phyloP scores from a whole-genome alignment of 92 coral and sea anemone genomes.

The Phymanthus crucifer region DNA sequence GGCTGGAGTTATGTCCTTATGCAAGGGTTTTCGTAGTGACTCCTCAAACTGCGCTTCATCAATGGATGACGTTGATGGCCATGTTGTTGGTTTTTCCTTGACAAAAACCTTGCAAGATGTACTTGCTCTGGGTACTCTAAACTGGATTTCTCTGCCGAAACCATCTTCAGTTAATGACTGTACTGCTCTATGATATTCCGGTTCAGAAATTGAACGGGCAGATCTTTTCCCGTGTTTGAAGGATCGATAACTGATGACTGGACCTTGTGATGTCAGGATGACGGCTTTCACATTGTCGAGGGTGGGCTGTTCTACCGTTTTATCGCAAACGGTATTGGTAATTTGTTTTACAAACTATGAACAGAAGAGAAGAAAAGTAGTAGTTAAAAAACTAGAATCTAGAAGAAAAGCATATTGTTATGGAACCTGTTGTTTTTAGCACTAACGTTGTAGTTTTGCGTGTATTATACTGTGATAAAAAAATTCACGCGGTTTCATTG shows the following conservation, averaged over 20 bases:
- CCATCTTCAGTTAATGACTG: slow-evolving; percentile 20
- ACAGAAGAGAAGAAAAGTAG: no score
- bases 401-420: no score
- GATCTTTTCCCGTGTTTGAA: slow-evolving; percentile 47
- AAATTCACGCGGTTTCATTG: no score
- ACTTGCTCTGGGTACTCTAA: no score
- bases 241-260: slow-evolving; percentile 21
- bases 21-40: slow-evolving; percentile 26
- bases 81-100: no score
- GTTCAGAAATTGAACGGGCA: slow-evolving; percentile 23
- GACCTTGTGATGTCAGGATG: slow-evolving; percentile 26
- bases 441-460: no score
- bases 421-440: no score
- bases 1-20: slow-evolving; percentile 28
- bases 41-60: slow-evolving; percentile 20
- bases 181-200: slow-evolving; percentile 30
- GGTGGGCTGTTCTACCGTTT: slow-evolving; percentile 43
- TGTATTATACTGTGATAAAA: no score
- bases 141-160: slow-evolving; percentile 33
- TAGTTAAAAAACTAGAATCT: no score
- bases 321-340: slow-evolving; percentile 37
- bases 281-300: slow-evolving; percentile 12
- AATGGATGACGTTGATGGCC: no score
- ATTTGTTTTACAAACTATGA: slow-evolving; percentile 45
- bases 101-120: no score